Evolutionary conservation across 2,113 vertebrate species (phyloP).

Genomic region (Ophthalmotilapia sp.): DNA sequence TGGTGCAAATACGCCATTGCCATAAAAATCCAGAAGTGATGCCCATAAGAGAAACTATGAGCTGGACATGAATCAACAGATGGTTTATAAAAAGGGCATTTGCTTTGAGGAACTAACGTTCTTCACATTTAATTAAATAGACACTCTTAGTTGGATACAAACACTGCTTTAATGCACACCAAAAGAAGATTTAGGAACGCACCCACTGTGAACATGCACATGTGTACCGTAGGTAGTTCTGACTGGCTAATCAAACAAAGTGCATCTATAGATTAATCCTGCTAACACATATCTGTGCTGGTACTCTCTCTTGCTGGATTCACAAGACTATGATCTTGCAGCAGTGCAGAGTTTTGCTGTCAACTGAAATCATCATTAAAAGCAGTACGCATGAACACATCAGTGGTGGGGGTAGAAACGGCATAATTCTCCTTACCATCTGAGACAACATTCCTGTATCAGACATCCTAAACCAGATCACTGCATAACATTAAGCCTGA

Average conservation of each 20-base stretch:
- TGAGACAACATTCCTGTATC: constrained; percentile 56
- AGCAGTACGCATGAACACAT: constrained; percentile 36
- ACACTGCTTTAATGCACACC: background rate
- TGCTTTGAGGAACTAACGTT: background rate
- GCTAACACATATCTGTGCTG: constrained; percentile 24
- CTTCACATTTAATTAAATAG: background rate
- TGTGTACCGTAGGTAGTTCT: background rate
- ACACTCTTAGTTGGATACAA: background rate
- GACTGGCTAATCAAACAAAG: constrained; percentile 3
- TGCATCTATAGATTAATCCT: background rate
- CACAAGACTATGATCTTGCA: background rate
- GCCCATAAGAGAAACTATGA: background rate
- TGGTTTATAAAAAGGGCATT: background rate
- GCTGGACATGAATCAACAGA: background rate
- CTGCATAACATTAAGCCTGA: constrained; percentile 67
- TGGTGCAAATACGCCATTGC: background rate
- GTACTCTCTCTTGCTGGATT: background rate
- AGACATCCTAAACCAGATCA: constrained; percentile 68
- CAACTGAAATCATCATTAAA: constrained; percentile 58
- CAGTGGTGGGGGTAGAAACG: constrained; percentile 11
- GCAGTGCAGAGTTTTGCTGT: constrained; percentile 17
- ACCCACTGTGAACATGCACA: background rate
- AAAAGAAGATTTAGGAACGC: background rate
- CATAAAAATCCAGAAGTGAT: background rate
- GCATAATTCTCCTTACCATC: constrained; percentile 52